Conservation (phyloP, 2,888 invertebrate species). For the Drosophila gaucha region DNA sequence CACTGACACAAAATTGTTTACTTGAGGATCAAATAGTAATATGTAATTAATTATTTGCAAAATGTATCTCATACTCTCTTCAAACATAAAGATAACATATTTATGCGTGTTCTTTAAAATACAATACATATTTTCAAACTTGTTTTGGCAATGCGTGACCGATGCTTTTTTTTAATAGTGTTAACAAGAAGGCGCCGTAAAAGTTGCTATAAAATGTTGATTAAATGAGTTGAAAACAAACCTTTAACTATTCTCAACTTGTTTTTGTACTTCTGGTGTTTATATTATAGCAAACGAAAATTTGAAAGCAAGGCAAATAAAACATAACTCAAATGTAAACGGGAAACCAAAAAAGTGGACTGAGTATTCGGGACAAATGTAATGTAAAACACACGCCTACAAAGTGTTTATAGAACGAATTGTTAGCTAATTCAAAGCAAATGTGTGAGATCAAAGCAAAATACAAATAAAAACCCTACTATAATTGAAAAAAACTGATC, state of each 20-base stretch:
- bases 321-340: constrained; percentile 35
- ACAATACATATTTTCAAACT: background rate
- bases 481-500: constrained; percentile 7
- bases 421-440: constrained; percentile 22
- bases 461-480: constrained; percentile 15
- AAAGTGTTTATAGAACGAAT: constrained; percentile 29
- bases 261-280: constrained; percentile 61
- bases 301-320: constrained; percentile 70
- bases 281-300: constrained; percentile 50
- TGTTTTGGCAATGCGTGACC: constrained; percentile 77
- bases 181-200: constrained; percentile 70
- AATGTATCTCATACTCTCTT: constrained; percentile 42
- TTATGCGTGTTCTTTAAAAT: constrained; percentile 55
- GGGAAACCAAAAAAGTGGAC: constrained; percentile 19
- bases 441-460: constrained; percentile 28
- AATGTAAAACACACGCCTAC: constrained; percentile 37
- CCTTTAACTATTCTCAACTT: constrained; percentile 69
- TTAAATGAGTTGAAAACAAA: constrained; percentile 30
- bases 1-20: constrained; percentile 46
- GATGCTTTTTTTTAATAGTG: constrained; percentile 63
- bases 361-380: constrained; percentile 26
- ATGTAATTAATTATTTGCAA: constrained; percentile 39
- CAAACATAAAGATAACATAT: constrained; percentile 36
- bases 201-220: constrained; percentile 50
- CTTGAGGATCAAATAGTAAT: constrained; percentile 28